Percentiles rank a stretch among this genome's conserved stretches.
phyloP scores from a whole-genome alignment of 1,140 invertebrate genomes.

The Neodiprion virginianus region DNA sequence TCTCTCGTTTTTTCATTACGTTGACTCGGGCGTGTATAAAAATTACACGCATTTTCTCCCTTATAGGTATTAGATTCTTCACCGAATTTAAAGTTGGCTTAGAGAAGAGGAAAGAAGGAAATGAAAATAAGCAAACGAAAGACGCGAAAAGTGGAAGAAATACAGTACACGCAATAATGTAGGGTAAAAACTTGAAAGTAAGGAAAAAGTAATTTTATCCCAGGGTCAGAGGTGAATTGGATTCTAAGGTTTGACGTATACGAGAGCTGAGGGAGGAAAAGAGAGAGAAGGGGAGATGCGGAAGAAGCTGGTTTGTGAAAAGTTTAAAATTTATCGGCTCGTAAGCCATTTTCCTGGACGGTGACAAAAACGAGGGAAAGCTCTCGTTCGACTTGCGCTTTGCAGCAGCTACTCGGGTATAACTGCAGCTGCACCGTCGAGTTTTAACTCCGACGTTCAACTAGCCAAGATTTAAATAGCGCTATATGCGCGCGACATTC shows the following conservation, averaged over 20 bases:
- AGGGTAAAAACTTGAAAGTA: background rate
- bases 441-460: background rate
- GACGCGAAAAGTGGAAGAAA: background rate
- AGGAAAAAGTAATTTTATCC: conserved; percentile 5
- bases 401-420: too few relatives aligned
- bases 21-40: too few relatives aligned
- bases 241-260: background rate
- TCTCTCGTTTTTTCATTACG: too few relatives aligned
- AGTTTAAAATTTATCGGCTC: conserved; percentile 2
- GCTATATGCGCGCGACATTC: too few relatives aligned
- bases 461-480: too few relatives aligned
- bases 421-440: background rate
- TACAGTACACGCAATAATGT: background rate
- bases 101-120: too few relatives aligned
- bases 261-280: too few relatives aligned
- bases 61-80: too few relatives aligned
- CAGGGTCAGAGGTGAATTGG: background rate
- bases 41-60: too few relatives aligned
- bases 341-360: background rate
- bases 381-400: too few relatives aligned
- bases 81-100: too few relatives aligned
- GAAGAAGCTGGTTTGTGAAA: background rate
- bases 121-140: too few relatives aligned
- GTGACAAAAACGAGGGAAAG: background rate
- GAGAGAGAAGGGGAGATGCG: background rate